Evolutionary conservation across 2,113 vertebrate species (phyloP), one percentile per base, ranked within the genome.

Genomic region (Globicephala melas): DNA sequence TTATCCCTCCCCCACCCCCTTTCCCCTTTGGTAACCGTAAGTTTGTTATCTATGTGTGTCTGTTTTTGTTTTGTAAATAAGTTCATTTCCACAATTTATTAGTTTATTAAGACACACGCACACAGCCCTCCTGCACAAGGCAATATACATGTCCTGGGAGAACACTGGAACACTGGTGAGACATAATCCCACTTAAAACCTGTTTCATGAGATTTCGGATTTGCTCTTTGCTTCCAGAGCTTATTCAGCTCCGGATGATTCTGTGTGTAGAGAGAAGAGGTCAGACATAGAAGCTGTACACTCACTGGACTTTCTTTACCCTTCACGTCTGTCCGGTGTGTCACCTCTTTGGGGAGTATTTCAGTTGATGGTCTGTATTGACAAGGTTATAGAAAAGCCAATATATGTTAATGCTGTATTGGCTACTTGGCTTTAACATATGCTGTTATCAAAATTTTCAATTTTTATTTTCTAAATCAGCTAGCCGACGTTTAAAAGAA

Each of bases 351-450:
- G 28, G 47, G 53, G 13, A 41, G n/a, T 14, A 5, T 55, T 47
- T 60, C 20, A 15, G 25, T 13, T 38, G 31, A 36, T 13, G 10
- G 11, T 28, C 0, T 6, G 8, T 13, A 14, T 21, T 3, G 44
- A 60, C 5, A 80, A 17, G 44, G 13, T 12, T 4, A 0, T 7
- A 41, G 55, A 36, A 18, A 38, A 86, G 38, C 50, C 58, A 25
- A 0, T 18, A 6, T 21, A 1, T 21, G 1, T 11, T 73, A 1
- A 17, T 63, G 62, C 68, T 70, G 4, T 18, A 1, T 53, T 20
- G 33, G 8, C 50, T 23, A 41, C 20, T 26, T 6, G 2, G 13
- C 73, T 85, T 90, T 25, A 67, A 14, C 10, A 10, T 17, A 41
- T 0, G 10, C 67, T 79, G 12, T 36, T 33, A 47, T 5, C 73